These are phyloP conservation scores for Hydropotes inermis DNA, from an alignment of 2,113 vertebrate species.

Conservation along the genomic window DNA sequence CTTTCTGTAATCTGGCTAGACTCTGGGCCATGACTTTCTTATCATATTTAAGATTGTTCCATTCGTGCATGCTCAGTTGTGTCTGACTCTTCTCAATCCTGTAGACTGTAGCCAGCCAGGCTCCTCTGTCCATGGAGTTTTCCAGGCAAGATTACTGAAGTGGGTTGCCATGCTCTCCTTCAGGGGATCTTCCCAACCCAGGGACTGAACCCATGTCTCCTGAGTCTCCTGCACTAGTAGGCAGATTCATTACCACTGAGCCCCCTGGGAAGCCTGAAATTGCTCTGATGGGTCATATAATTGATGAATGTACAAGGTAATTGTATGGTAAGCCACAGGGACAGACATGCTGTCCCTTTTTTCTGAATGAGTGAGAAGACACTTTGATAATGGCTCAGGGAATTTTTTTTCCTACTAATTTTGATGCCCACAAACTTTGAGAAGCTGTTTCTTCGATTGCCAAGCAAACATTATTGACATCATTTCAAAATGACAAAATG, in stretches of 20 bases:
- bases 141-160: background rate
- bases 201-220: background rate
- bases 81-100: background rate
- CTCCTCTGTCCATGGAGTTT: background rate
- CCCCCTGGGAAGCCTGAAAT: background rate
- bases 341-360: background rate
- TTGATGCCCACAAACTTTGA: background rate
- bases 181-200: background rate
- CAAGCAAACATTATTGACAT: constrained; percentile 3
- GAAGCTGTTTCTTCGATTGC: background rate
- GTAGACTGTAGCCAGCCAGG: background rate
- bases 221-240: background rate
- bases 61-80: background rate
- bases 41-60: background rate
- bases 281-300: background rate
- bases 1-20: background rate
- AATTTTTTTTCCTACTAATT: background rate
- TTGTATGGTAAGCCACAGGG: background rate
- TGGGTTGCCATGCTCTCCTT: background rate
- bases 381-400: background rate
- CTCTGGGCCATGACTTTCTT: background rate
- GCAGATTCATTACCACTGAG: background rate
- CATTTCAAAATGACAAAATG: constrained; percentile 58
- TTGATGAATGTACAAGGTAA: background rate
- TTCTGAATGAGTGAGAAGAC: background rate